Evolutionary conservation across 2,113 vertebrate species (phyloP).

Genomic region (Pelecanus crispus): DNA sequence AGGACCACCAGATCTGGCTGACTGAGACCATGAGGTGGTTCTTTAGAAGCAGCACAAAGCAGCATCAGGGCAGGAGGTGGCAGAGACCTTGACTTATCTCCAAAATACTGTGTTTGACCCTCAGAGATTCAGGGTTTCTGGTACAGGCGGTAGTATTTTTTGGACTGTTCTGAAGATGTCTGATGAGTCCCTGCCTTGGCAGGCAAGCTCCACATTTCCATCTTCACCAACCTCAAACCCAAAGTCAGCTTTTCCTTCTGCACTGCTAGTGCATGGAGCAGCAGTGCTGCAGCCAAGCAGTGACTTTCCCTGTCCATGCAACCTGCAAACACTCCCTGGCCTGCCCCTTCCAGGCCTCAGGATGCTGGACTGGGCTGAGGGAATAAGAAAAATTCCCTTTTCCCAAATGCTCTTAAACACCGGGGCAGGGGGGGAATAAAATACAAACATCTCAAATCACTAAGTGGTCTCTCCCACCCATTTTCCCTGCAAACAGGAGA

Average conservation of each 20-base stretch:
- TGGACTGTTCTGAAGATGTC: not conserved
- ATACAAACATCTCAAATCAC: not conserved
- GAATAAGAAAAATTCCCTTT: not conserved
- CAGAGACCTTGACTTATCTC: not conserved
- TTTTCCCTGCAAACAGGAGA: not conserved
- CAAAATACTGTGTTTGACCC: not conserved
- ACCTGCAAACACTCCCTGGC: not conserved
- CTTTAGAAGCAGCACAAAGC: not conserved
- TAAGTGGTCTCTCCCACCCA: not conserved
- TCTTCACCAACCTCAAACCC: not conserved
- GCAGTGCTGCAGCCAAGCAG: not conserved
- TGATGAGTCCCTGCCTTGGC: not conserved
- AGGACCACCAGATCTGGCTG: not conserved
- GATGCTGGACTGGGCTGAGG: not conserved
- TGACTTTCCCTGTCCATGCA: not conserved
- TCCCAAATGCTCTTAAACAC: not conserved
- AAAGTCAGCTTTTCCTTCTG: not conserved
- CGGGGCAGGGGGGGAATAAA: not conserved
- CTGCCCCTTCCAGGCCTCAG: not conserved
- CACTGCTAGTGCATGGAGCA: rapidly evolving
- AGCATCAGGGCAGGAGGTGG: not conserved
- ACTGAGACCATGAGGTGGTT: not conserved
- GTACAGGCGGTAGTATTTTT: not conserved
- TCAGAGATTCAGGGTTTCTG: not conserved
- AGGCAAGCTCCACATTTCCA: not conserved